phyloP scores from a whole-genome alignment of 2,797 vertebrate species.

The Sternotherus odoratus region DNA sequence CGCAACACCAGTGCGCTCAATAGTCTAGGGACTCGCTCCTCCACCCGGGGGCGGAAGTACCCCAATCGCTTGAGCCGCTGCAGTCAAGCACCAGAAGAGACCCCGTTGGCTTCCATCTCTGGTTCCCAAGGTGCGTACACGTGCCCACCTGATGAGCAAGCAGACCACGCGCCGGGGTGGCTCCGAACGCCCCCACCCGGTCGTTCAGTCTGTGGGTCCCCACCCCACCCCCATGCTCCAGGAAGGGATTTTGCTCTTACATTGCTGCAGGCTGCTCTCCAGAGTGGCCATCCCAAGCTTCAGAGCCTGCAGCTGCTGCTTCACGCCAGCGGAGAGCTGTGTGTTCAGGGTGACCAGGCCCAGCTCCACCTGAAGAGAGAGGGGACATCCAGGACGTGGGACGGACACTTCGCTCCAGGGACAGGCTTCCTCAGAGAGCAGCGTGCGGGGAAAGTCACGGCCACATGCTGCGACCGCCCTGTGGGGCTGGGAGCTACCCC shows the following conservation, averaged over 20 bases:
- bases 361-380: neutral
- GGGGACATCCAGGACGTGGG: neutral
- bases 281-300: neutral
- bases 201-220: no score
- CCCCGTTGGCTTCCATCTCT: neutral
- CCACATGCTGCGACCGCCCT: neutral
- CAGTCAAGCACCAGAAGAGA: no score
- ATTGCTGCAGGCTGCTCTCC: neutral
- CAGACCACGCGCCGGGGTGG: neutral
- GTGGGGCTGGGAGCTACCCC: neutral
- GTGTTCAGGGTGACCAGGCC: neutral
- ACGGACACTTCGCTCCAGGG: neutral
- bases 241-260: neutral
- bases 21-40: no score
- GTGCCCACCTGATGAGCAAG: neutral
- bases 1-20: no score
- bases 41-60: no score
- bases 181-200: no score
- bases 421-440: neutral
- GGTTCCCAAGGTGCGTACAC: neutral
- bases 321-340: neutral
- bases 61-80: no score
- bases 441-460: neutral
- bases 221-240: neutral
- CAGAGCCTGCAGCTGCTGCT: neutral